Percentiles rank a stretch among this genome's conserved stretches.
These are phyloP conservation scores for Onchidella celtica DNA, from an alignment of 2,888 invertebrate species.

Conservation along the genomic window DNA sequence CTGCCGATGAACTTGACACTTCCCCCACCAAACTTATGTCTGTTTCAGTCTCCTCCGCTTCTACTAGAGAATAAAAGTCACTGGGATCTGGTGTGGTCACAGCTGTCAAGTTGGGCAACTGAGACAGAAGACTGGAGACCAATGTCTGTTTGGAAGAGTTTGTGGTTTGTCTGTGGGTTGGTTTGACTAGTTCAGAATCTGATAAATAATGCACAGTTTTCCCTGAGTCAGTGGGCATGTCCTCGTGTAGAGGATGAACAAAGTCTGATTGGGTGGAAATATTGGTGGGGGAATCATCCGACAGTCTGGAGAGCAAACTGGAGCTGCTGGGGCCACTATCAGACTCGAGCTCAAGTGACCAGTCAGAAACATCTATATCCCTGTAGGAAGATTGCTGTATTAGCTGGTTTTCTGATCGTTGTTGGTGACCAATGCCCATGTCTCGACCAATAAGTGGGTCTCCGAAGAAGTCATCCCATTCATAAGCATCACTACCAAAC, in stretches of 20 bases:
- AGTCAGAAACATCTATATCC: constrained; percentile 53
- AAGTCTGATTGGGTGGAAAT: not conserved
- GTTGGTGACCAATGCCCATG: not conserved
- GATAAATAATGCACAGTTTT: not conserved
- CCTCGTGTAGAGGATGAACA: not conserved
- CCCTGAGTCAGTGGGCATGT: not conserved
- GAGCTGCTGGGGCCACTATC: constrained; percentile 45
- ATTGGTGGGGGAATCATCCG: not conserved
- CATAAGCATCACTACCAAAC: constrained; percentile 64
- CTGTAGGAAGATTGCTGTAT: not conserved
- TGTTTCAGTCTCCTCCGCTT: constrained; percentile 20
- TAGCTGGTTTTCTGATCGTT: constrained; percentile 17
- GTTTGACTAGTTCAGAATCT: not conserved
- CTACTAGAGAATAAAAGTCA: constrained; percentile 35
- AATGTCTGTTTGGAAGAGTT: not conserved
- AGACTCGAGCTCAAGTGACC: constrained; percentile 54
- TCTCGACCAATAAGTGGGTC: constrained; percentile 68
- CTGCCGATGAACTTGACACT: not conserved
- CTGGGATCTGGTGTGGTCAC: constrained; percentile 12
- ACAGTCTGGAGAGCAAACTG: constrained; percentile 36
- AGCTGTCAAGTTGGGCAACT: not conserved
- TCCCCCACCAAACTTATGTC: constrained; percentile 32
- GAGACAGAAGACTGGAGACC: constrained; percentile 22
- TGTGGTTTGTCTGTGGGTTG: not conserved
- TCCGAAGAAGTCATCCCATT: constrained; percentile 75